Conservation (phyloP, 2,888 invertebrate species). For the Drosophila merina region DNA sequence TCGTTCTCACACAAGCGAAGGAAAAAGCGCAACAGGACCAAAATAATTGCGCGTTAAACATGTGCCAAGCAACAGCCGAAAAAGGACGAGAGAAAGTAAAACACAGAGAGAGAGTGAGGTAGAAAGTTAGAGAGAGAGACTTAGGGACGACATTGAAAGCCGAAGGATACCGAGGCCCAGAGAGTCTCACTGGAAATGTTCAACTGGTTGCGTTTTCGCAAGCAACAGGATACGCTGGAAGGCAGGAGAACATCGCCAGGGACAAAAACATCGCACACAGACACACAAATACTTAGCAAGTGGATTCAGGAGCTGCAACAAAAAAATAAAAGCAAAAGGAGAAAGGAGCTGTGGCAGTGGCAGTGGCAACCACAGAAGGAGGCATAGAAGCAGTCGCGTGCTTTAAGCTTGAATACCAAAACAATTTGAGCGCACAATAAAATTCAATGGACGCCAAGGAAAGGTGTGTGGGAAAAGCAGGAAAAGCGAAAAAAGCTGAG, state of each 20-base stretch:
- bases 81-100: background rate
- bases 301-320: constrained; percentile 24
- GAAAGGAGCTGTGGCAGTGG: constrained; percentile 12
- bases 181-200: constrained; percentile 70
- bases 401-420: constrained; percentile 78
- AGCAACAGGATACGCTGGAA: constrained; percentile 79
- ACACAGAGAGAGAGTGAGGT: background rate
- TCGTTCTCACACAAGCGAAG: constrained; percentile 35
- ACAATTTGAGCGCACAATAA: constrained; percentile 78
- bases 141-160: constrained; percentile 41
- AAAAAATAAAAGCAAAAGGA: constrained; percentile 5
- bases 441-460: constrained; percentile 67
- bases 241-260: constrained; percentile 66
- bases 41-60: constrained; percentile 78
- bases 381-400: constrained; percentile 68
- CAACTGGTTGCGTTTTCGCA: constrained; percentile 75
- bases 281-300: constrained; percentile 10
- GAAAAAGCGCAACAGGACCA: constrained; percentile 78
- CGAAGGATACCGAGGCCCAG: constrained; percentile 47
- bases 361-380: constrained; percentile 9
- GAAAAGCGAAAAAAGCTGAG: constrained; percentile 27
- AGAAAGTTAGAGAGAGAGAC: constrained; percentile 10
- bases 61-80: constrained; percentile 69
- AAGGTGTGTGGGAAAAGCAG: constrained; percentile 7
- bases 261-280: constrained; percentile 60